A percentile compares a stretch with the other conserved stretches of the same genome.
These are phyloP conservation scores for Lasiurus borealis DNA, from an alignment of 2,113 vertebrate species.

Conservation along the genomic window DNA sequence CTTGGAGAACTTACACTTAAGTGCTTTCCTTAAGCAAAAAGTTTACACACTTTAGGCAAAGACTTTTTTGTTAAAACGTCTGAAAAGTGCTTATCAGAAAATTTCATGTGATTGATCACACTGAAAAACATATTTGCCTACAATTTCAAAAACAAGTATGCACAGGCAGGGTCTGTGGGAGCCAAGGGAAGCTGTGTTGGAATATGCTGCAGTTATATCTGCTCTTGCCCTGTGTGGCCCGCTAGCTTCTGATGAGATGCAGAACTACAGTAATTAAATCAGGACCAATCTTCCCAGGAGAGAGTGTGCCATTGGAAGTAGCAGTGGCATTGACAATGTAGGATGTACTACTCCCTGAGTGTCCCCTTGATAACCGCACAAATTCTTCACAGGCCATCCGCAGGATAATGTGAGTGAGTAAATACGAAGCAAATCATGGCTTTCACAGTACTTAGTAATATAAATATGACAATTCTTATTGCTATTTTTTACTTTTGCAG, in stretches of 20 bases:
- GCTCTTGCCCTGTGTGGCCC: not conserved
- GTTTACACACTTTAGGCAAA: no score
- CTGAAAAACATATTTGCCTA: no score
- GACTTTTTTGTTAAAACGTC: no score
- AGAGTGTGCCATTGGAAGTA: not conserved
- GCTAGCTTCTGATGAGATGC: not conserved
- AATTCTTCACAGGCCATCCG: conserved; percentile 38
- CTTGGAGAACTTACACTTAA: no score
- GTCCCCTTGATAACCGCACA: not conserved
- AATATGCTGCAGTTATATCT: not conserved
- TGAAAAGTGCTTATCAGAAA: no score
- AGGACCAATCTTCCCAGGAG: not conserved
- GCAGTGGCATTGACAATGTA: not conserved
- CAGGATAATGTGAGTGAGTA: not conserved
- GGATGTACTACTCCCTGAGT: not conserved
- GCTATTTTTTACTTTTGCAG: conserved; percentile 54
- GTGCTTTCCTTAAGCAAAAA: no score
- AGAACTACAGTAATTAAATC: not conserved
- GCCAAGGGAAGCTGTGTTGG: not conserved
- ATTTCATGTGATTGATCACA: no score
- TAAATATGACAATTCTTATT: conserved; percentile 34
- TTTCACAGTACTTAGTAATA: conserved; percentile 4
- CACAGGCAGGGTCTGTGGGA: not conserved
- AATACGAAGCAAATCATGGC: conserved; percentile 17
- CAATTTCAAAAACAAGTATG: no score